phyloP scores from a whole-genome alignment of 2,797 vertebrate genomes.

The Rousettus madagascariensis region DNA sequence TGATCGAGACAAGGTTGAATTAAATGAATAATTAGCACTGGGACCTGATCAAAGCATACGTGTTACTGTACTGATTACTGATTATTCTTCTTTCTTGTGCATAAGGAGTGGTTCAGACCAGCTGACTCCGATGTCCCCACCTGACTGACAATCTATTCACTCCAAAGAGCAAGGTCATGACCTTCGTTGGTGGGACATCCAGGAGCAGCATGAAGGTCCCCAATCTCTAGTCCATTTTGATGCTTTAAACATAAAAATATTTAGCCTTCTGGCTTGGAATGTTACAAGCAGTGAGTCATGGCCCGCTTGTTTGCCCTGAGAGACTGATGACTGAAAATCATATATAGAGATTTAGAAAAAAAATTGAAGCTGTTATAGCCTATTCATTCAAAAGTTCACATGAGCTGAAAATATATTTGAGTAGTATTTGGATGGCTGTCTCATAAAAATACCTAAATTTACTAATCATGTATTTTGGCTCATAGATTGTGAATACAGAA shows the following conservation, averaged over 20 bases:
- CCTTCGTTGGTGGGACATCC: not conserved
- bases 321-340: not conserved
- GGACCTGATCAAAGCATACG: not conserved
- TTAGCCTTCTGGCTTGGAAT: not conserved
- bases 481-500: not conserved
- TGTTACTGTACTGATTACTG: not conserved
- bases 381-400: not conserved
- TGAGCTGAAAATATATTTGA: not conserved
- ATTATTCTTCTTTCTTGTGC: not conserved
- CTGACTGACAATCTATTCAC: not conserved
- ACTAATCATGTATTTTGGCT: not conserved
- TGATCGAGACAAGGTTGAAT: constrained; percentile 55
- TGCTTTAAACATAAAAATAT: not conserved
- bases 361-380: not conserved
- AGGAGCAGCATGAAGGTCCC: not conserved
- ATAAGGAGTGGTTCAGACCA: not conserved
- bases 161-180: not conserved
- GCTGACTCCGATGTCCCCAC: not conserved
- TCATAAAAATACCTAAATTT: constrained; percentile 42
- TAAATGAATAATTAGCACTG: not conserved
- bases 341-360: not conserved
- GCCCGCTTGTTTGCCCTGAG: not conserved
- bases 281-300: not conserved
- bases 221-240: not conserved
- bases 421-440: not conserved